Conservation (phyloP, 30 jellyfish, hydroid and myxozoan species). For the Cassiopea xamachana region DNA sequence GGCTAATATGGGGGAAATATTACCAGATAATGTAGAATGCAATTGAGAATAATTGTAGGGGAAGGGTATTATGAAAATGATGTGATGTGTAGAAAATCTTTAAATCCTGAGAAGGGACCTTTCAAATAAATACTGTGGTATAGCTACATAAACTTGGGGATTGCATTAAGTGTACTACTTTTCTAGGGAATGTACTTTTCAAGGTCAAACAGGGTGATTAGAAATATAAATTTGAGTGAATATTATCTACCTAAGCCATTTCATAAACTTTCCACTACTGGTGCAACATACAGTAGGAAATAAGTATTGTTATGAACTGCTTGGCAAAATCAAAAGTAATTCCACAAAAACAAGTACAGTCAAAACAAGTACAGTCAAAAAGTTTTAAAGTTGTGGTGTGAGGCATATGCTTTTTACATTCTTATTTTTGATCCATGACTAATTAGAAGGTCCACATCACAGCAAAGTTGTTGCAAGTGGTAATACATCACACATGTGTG, state of each 20-base stretch:
- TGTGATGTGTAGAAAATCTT: too few relatives aligned
- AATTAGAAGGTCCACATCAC: not conserved
- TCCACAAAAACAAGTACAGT: not conserved
- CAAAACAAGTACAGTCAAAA: not conserved
- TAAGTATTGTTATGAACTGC: not conserved
- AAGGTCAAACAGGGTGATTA: too few relatives aligned
- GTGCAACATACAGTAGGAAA: not conserved
- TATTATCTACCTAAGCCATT: too few relatives aligned
- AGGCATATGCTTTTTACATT: not conserved
- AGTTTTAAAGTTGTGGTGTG: not conserved
- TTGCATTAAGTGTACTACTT: too few relatives aligned
- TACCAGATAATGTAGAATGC: not conserved
- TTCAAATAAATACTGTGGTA: too few relatives aligned
- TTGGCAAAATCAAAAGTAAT: not conserved
- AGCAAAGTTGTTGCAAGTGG: not conserved
- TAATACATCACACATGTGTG: not conserved
- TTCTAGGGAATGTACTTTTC: too few relatives aligned
- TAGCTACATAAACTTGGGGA: too few relatives aligned
- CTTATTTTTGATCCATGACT: not conserved
- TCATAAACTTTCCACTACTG: not conserved
- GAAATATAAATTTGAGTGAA: too few relatives aligned
- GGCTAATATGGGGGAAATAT: not conserved
- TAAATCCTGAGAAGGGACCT: too few relatives aligned
- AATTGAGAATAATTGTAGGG: too few relatives aligned
- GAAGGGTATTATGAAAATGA: too few relatives aligned